Evolutionary conservation across 1,140 invertebrate genomes (phyloP).

Genomic region (Gryllus bimaculatus): DNA sequence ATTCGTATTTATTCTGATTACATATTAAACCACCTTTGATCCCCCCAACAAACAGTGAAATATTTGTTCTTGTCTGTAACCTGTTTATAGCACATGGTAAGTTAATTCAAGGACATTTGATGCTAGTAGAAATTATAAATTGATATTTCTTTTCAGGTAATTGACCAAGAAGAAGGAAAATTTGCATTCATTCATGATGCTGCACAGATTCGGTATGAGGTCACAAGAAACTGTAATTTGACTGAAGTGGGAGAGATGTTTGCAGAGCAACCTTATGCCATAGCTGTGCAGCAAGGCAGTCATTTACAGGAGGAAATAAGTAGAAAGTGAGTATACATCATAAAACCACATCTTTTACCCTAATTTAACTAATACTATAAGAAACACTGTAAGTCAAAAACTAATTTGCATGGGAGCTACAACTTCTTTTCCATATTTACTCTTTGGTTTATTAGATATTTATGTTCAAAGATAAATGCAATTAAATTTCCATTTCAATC

Average conservation of each 20-base stretch:
- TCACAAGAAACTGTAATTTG: slow-evolving; percentile 72
- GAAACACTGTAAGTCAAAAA: too few species aligned
- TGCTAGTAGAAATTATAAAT: background rate
- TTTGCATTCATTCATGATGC: slow-evolving; percentile 87
- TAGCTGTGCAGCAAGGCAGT: slow-evolving; percentile 79
- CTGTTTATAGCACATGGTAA: background rate
- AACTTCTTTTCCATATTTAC: too few species aligned
- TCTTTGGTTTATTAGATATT: too few species aligned
- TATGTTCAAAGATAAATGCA: too few species aligned
- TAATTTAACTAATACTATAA: too few species aligned
- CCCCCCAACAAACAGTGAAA: background rate
- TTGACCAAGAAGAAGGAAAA: slow-evolving; percentile 66
- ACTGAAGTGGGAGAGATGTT: slow-evolving; percentile 81
- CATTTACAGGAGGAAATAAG: slow-evolving; percentile 71
- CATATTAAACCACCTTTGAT: too few species aligned
- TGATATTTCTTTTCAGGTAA: slow-evolving; percentile 39
- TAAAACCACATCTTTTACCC: too few species aligned
- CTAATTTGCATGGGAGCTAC: too few species aligned
- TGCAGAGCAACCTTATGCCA: slow-evolving; percentile 78
- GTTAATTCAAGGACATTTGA: background rate
- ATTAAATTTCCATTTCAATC: too few species aligned
- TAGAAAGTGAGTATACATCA: slow-evolving; percentile 39
- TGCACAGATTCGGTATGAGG: slow-evolving; percentile 71
- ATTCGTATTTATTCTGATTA: too few species aligned
- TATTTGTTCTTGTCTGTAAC: background rate